Evolutionary conservation across 2,888 invertebrate genomes (phyloP), one percentile per base, ranked within the genome.

Genomic region (Cerceris rybyensis): DNA sequence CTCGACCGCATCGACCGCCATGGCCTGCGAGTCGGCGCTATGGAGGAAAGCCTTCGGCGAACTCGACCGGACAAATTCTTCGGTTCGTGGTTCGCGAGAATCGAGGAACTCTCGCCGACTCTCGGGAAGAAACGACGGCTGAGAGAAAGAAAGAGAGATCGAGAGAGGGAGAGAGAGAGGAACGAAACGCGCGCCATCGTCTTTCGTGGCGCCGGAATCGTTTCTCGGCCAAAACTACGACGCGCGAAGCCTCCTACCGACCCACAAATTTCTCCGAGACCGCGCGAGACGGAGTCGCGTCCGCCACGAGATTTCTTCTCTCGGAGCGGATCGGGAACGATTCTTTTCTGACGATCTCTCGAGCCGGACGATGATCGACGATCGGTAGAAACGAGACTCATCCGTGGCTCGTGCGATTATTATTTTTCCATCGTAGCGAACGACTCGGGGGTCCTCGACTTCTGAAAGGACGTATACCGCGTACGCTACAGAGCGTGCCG

Each of bases 401-500:
- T 28, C 28, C 46, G 46, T n/a, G n/a, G 54, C 14, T 14, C 14
- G 7, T 7, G 55, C 55, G 39, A 57, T 5, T 57, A 39, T 39
- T 7, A 28, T 57, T 57, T 57, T 57, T 39, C 28, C 55, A n/a
- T 7, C 58, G 58, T 41, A 42, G 41, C 58, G 42, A 8, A 7
- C 57, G 6, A 42, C 41, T 65, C 49, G 7, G 55, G 61, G 46
- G 49, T 67, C 66, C 70, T n/a, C 79, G 63, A 52, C 17, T 79
- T 79, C 75, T 79, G 75, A 79, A 80, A 71, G 58, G 80, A 74
- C 80, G 79, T 80, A 67, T 75, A 75, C 50, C 8, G 52, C 46
- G 70, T 59, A 68, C 61, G 74, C 59, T 39, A 71, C 61, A 61
- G 64, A 70, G 52, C 72, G 52, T 57, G 71, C 50, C 63, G 80